These are phyloP conservation scores for Acanthurus lineatus DNA, from an alignment of 2,797 vertebrate genomes.

Conservation along the genomic window DNA sequence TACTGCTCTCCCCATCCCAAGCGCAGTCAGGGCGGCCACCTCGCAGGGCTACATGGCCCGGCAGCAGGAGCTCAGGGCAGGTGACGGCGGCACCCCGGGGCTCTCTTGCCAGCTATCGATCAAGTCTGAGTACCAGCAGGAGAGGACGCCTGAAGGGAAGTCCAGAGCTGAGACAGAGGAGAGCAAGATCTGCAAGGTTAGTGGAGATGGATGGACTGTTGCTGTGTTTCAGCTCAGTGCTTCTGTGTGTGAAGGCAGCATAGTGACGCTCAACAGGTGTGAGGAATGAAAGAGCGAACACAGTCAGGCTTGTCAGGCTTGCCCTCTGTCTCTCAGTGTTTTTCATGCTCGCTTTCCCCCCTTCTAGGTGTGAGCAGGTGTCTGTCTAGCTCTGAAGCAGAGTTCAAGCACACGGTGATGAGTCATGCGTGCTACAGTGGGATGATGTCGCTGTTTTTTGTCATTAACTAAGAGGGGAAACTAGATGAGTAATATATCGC, in stretches of 20 bases:
- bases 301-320: neutral
- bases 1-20: slow-evolving; percentile 92
- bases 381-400: slow-evolving; percentile 11
- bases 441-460: slow-evolving; percentile 51
- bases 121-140: slow-evolving; percentile 89
- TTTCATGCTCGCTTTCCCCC: slow-evolving; percentile 1
- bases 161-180: slow-evolving; percentile 87
- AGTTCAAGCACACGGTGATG: slow-evolving; percentile 23
- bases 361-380: slow-evolving; percentile 66
- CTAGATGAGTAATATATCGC: slow-evolving; percentile 59
- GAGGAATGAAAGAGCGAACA: slow-evolving; percentile 20
- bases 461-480: slow-evolving; percentile 55
- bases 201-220: slow-evolving; percentile 43
- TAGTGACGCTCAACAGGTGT: slow-evolving; percentile 62
- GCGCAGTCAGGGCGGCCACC: slow-evolving; percentile 79
- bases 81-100: slow-evolving; percentile 72
- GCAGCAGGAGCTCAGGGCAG: slow-evolving; percentile 86
- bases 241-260: slow-evolving; percentile 6
- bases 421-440: slow-evolving; percentile 47
- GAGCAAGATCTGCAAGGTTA: slow-evolving; percentile 94
- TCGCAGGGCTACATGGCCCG: slow-evolving; percentile 86
- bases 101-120: slow-evolving; percentile 90
- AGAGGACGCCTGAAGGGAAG: slow-evolving; percentile 81
- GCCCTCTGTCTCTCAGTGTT: neutral
- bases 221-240: neutral